These are phyloP conservation scores for Macropis europaea DNA, from an alignment of 2,888 invertebrate species.

Conservation along the genomic window DNA sequence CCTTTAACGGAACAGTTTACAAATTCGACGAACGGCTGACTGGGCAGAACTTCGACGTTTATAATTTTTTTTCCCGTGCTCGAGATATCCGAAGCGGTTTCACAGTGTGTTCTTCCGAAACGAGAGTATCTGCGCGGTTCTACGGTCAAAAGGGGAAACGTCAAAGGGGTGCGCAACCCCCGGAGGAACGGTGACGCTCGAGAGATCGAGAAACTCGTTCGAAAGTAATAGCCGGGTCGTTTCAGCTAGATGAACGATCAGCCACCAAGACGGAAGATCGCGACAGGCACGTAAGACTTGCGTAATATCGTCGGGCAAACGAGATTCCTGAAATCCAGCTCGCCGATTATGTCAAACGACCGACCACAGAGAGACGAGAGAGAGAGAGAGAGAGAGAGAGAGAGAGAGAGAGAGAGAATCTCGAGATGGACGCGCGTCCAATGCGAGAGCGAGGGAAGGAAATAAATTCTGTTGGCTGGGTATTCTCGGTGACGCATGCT, in stretches of 20 bases:
- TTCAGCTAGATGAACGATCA: slow-evolving; percentile 42
- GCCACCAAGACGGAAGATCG: slow-evolving; percentile 46
- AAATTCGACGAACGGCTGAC: too few species aligned
- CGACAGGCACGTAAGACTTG: slow-evolving; percentile 56
- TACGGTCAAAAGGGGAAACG: slow-evolving; percentile 33
- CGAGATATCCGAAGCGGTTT: too few species aligned
- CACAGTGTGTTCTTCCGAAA: neutral
- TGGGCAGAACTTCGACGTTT: too few species aligned
- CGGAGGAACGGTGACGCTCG: neutral
- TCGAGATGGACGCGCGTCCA: slow-evolving; percentile 32
- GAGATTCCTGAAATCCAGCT: slow-evolving; percentile 60
- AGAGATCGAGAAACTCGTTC: slow-evolving; percentile 35
- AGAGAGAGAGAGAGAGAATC: neutral
- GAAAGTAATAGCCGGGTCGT: slow-evolving; percentile 34
- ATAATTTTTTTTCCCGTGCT: too few species aligned
- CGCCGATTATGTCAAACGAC: slow-evolving; percentile 53
- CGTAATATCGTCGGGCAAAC: slow-evolving; percentile 57
- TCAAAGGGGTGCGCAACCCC: too few species aligned
- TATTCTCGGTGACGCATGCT: slow-evolving; percentile 44
- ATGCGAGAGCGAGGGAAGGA: slow-evolving; percentile 31
- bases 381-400: neutral
- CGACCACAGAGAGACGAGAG: neutral
- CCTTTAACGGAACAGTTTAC: too few species aligned
- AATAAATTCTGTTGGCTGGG: slow-evolving; percentile 50
- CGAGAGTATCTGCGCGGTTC: neutral